Base-by-base conservation (phyloP, 2,797 vertebrate species). In the Amblyopsis hoosieri region DNA sequence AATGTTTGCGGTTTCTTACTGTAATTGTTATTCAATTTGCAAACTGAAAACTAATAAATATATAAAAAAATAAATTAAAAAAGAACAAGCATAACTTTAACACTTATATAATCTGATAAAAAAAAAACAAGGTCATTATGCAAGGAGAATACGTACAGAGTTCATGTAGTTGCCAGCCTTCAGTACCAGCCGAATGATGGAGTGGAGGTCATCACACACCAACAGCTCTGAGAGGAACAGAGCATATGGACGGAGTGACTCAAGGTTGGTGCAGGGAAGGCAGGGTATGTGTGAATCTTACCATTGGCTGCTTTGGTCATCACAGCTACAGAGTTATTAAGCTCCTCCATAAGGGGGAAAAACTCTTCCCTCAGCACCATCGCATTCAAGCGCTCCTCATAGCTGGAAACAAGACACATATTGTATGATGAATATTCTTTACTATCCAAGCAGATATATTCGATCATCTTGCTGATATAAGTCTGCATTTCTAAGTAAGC, bases 161-260 rank as follows among this genome's bases (percentile, higher is more conserved):
- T 95, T 95, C 93, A 95, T 93, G 85, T 93, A 93, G 86, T 95
- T 96, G 9, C 95, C 94, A 0, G 92, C 89, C 83, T 94, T 94
- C 57, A 95, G 87, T 46, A 95, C 92, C 64, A 95, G 88, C 9
- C 90, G 89, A 60, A 95, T 93, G 67, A 95, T 88, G 0, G 90
- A 87, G 72, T 95, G 95, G 59, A 96, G 90, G 67, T 95, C 93
- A 61, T 93, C 91, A 19, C 93, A 95, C 51, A 85, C 85, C 83
- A 94, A 60, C 57, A 95, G 81, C 84, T 94, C 94, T 95, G 72
- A 8, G n/a, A 62, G 31, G 2, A 13, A 12, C 17, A 45, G 31
- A 29, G 13, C 50, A 2, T 62, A 17, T 8, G 8, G 54, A 12
- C 11, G n/a, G 53, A 49, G 56, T n/a, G 8, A 45, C 14, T 37